Conservation (phyloP, 2,113 vertebrate species). For the Pterocles orientalis region DNA sequence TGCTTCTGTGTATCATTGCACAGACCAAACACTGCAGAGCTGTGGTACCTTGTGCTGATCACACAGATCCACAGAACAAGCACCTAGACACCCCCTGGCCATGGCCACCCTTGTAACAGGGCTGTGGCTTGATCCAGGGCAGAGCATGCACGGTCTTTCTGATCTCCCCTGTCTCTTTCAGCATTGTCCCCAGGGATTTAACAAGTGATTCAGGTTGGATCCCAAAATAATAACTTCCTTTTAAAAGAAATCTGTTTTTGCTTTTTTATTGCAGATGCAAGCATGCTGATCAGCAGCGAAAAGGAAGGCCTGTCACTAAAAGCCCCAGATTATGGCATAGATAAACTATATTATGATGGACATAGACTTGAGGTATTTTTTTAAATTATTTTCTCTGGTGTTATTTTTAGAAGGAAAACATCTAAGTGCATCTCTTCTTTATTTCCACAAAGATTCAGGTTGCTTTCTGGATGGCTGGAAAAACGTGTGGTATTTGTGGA, state of each 20-base stretch:
- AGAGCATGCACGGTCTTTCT: not conserved
- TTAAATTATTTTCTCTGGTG: not conserved
- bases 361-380: constrained; percentile 38
- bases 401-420: not conserved
- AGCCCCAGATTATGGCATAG: constrained; percentile 41
- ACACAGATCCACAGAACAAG: not conserved
- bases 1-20: not conserved
- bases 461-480: constrained; percentile 81
- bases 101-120: not conserved
- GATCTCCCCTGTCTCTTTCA: not conserved
- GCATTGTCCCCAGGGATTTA: not conserved
- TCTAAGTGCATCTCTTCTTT: not conserved
- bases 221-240: not conserved
- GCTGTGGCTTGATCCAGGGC: not conserved
- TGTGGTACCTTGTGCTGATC: not conserved
- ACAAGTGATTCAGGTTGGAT: not conserved
- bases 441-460: constrained; percentile 73
- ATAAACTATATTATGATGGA: constrained; percentile 57
- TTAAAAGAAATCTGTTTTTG: not conserved
- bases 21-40: not conserved
- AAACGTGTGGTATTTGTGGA: constrained; percentile 84
- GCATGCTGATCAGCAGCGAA: not conserved
- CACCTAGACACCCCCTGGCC: not conserved
- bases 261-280: constrained; percentile 22
- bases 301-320: constrained; percentile 46